Percentiles rank a stretch among this genome's conserved stretches.
Conservation (phyloP, 2,888 invertebrate species). For the Cyclophora albipunctata region DNA sequence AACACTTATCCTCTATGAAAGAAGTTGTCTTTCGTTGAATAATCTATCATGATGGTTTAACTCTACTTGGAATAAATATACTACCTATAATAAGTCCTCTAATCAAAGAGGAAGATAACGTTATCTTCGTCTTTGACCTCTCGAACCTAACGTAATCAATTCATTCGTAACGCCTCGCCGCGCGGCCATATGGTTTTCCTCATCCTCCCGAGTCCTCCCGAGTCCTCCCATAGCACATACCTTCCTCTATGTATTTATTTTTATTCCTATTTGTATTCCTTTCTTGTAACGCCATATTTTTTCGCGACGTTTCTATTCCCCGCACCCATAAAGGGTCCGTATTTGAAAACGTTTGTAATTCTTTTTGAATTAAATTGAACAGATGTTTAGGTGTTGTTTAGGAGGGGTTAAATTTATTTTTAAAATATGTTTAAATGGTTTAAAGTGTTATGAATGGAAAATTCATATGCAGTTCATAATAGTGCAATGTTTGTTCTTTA, state of each 20-base stretch:
- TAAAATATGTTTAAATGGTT: not conserved
- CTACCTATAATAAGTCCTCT: too few relatives aligned
- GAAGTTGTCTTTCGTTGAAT: too few relatives aligned
- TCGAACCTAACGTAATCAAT: too few relatives aligned
- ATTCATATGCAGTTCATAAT: too few relatives aligned
- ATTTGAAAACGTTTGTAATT: constrained; percentile 21
- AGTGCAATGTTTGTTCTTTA: too few relatives aligned
- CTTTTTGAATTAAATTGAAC: constrained; percentile 16
- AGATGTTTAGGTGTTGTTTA: constrained; percentile 15
- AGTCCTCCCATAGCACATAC: constrained; percentile 3
- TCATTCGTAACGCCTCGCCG: too few relatives aligned
- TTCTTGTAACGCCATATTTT: constrained; percentile 65
- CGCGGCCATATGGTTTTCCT: constrained; percentile 55
- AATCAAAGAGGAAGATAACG: too few relatives aligned
- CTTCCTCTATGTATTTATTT: constrained; percentile 60
- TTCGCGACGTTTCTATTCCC: constrained; percentile 52
- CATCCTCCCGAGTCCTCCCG: constrained; percentile 40
- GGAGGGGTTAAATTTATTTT: constrained; percentile 3
- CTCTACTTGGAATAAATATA: too few relatives aligned
- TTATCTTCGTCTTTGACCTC: too few relatives aligned
- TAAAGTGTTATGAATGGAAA: too few relatives aligned
- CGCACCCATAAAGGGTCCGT: constrained; percentile 24
- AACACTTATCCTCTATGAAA: too few relatives aligned
- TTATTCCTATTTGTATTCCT: constrained; percentile 71
- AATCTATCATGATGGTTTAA: too few relatives aligned